A percentile compares a stretch with the other conserved stretches of the same genome.
Evolutionary conservation across 2,888 invertebrate genomes (phyloP).

Genomic region (Deilephila porcellus): DNA sequence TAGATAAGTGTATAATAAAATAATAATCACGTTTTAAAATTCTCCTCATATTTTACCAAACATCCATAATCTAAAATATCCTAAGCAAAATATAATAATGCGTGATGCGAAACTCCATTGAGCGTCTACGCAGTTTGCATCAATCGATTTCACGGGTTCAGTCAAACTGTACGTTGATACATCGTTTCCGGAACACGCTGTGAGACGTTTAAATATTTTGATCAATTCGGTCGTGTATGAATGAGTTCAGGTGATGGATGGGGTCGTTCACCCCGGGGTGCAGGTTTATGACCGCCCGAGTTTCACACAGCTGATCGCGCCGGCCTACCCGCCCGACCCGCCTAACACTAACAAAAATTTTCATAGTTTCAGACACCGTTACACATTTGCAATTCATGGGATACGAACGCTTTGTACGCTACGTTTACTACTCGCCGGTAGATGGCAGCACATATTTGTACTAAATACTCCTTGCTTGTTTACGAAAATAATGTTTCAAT

Average conservation of each 20-base stretch:
- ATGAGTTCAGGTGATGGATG: conserved; percentile 77
- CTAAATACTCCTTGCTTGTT: not conserved
- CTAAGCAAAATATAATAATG: not conserved
- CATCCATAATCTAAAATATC: not conserved
- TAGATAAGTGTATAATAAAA: too few relatives aligned
- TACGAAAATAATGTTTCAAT: not conserved
- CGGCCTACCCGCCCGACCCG: conserved; percentile 42
- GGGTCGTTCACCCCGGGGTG: conserved; percentile 67
- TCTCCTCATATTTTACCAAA: not conserved
- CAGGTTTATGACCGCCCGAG: conserved; percentile 80
- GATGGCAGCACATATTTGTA: conserved; percentile 44
- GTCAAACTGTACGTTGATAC: conserved; percentile 51
- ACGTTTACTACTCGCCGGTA: conserved; percentile 47
- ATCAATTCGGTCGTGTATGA: conserved; percentile 74
- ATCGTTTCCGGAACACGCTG: conserved; percentile 71
- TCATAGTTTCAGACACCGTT: conserved; percentile 55
- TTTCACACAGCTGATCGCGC: conserved; percentile 76
- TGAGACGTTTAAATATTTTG: conserved; percentile 68
- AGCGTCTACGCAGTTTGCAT: conserved; percentile 46
- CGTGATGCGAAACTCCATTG: conserved; percentile 46
- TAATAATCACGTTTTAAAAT: not conserved
- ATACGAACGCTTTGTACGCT: not conserved
- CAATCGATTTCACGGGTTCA: conserved; percentile 51
- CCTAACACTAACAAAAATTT: conserved; percentile 61
- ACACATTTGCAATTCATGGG: conserved; percentile 36